Conservation (phyloP, 2,888 invertebrate species). For the Proisotoma minuta region DNA sequence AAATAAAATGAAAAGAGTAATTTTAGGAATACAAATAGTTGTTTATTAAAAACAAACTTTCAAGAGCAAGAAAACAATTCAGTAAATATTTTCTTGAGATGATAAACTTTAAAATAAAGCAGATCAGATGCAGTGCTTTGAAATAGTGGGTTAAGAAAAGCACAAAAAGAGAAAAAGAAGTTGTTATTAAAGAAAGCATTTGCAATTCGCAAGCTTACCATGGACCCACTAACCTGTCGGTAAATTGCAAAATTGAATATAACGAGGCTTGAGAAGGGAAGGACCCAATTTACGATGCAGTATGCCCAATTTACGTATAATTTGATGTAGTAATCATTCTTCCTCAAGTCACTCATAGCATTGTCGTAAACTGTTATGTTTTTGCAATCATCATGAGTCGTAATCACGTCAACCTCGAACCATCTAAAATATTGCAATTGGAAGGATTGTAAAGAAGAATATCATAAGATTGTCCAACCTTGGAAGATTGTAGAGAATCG, state of each 20-base stretch:
- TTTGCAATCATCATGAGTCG: conserved; percentile 12
- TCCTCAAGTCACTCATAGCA: conserved; percentile 56
- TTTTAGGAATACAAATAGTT: too few species aligned
- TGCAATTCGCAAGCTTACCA: conserved; percentile 36
- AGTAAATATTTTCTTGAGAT: too few species aligned
- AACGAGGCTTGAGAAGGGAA: conserved; percentile 83
- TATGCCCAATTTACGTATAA: conserved; percentile 94
- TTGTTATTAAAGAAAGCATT: not conserved
- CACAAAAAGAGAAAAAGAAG: not conserved
- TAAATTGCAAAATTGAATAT: conserved; percentile 88
- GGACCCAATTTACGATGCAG: conserved; percentile 85
- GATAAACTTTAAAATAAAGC: not conserved
- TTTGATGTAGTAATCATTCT: conserved; percentile 62
- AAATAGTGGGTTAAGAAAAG: not conserved
- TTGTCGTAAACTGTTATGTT: conserved; percentile 46
- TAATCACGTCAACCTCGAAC: conserved; percentile 31
- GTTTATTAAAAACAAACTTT: too few species aligned
- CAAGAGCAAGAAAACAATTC: too few species aligned
- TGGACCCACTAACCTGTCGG: conserved; percentile 62
- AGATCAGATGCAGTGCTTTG: not conserved
- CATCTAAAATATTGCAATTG: too few species aligned
- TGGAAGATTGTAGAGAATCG: conserved; percentile 79
- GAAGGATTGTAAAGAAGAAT: too few species aligned
- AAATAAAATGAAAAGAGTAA: too few species aligned
- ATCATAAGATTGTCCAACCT: too few species aligned